Conservation (phyloP, 2,797 vertebrate species). For the Neostethus bicornis region DNA sequence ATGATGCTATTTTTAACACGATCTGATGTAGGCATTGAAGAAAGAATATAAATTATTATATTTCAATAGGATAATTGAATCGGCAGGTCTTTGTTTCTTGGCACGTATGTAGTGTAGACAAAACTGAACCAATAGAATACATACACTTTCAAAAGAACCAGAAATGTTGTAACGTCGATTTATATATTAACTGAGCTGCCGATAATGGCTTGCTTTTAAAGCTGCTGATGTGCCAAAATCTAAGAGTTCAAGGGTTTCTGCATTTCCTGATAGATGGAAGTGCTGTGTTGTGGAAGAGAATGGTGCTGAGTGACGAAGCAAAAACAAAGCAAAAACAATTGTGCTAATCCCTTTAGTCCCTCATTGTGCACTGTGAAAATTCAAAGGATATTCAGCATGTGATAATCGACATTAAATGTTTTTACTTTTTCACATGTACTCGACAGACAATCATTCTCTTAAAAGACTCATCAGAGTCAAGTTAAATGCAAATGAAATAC, state of each 20-base stretch:
- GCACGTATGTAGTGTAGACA: no score
- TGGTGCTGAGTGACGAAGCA: slow-evolving; percentile 13
- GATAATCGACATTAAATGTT: no score
- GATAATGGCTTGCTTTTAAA: slow-evolving; percentile 23
- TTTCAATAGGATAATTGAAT: no score
- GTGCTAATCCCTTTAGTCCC: no score
- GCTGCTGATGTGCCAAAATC: slow-evolving; percentile 14
- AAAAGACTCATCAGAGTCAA: slow-evolving; percentile 18
- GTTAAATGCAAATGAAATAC: no score
- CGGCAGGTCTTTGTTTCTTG: no score
- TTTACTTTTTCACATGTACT: neutral
- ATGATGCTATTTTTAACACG: no score
- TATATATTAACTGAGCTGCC: neutral
- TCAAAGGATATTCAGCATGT: neutral
- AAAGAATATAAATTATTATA: no score
- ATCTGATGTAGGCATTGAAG: no score
- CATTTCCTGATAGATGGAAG: slow-evolving; percentile 6
- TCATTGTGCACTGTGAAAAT: slow-evolving; percentile 4
- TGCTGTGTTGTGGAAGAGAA: slow-evolving; percentile 13
- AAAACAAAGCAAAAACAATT: slow-evolving; percentile 19
- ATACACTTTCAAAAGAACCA: no score
- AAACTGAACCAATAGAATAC: neutral
- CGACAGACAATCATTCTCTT: neutral
- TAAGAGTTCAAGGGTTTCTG: slow-evolving; percentile 24
- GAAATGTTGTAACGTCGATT: neutral